Percentiles rank a stretch among this genome's conserved stretches.
Conservation (phyloP, 35 echinoderm and acorn worm species). For the Diadema setosum region DNA sequence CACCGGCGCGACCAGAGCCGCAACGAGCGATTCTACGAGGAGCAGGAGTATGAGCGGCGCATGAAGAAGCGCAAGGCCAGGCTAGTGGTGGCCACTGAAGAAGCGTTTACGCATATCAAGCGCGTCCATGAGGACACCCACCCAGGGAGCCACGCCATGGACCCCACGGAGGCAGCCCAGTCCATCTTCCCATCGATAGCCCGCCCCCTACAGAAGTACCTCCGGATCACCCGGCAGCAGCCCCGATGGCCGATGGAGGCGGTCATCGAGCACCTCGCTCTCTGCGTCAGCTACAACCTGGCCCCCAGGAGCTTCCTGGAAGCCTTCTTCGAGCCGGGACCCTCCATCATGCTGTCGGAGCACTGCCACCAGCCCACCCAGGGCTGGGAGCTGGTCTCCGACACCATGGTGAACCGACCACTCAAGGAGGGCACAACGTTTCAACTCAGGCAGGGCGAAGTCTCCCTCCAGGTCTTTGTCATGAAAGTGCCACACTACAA, state of each 20-base stretch:
- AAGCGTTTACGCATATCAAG: slow-evolving; percentile 93
- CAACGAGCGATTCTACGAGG: slow-evolving; percentile 96
- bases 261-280: slow-evolving; percentile 85
- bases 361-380: slow-evolving; percentile 28
- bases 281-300: slow-evolving; percentile 95
- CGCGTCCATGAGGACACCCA: slow-evolving; percentile 80
- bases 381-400: slow-evolving; percentile 89
- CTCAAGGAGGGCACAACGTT: slow-evolving; percentile 83
- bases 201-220: slow-evolving; percentile 91
- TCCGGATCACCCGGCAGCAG: slow-evolving; percentile 96
- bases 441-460: slow-evolving; percentile 70
- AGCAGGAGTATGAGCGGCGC: slow-evolving; percentile 92
- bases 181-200: slow-evolving; percentile 97
- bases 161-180: slow-evolving; percentile 92
- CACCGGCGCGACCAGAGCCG: slow-evolving; percentile 72
- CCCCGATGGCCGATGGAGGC: slow-evolving; percentile 94
- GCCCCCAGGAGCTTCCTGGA: slow-evolving; percentile 84
- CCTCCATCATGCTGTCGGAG: slow-evolving; percentile 52
- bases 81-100: slow-evolving; percentile 71
- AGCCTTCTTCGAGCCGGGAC: slow-evolving; percentile 90
- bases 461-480: slow-evolving; percentile 80
- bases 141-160: slow-evolving; percentile 71
- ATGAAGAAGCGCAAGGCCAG: slow-evolving; percentile 87
- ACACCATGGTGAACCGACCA: slow-evolving; percentile 70
- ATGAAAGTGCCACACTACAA: slow-evolving; percentile 91